Base-by-base conservation (phyloP, 1,140 invertebrate species). In the Camponotus pennsylvanicus region DNA sequence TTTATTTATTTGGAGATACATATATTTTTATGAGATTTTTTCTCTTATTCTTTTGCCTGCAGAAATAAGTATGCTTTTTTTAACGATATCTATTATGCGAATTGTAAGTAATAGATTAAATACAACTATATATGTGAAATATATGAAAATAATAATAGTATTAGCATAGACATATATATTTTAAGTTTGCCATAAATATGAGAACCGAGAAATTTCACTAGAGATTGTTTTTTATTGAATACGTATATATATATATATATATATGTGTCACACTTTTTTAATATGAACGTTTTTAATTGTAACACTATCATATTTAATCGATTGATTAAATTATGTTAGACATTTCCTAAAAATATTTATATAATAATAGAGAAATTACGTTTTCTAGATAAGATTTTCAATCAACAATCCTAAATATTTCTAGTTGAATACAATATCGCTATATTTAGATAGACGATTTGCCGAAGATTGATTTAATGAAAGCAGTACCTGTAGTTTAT, bases 381-480 rank as follows among this genome's bases (percentile, higher is more conserved):
- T 49, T 59, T 59, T 13, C 27, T n/a, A 52, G 21, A 1, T 40
- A 32, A 55, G 5, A 59, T 13, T 15, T 71, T 70, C 8, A 32
- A 45, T 82, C 55, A 42, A 21, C 11, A 21, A 40, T 75, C 8
- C 0, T 66, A 32, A 79, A 70, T 57, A 42, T 80, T 11, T 40
- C 27, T 27, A 6, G 21, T 64, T 18, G 32, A 83, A 63, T 49
- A 11, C 40, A 18, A 49, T 37, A 42, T 77, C 15, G 1, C 11
- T 2, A 13, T 37, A 40, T 73, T 61, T 75, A 71, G 57, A 77
- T 11, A 40, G 15, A 27, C 1, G 37, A 61, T 61, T 45, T 40
- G 15, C 15, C 1, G 18, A 9, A 15, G 21, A 85, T 52, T 76
- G 82, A 67, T 77, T 85, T 21, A 34, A 78, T 78, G 61, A 85